Base-by-base conservation (phyloP, 2,797 vertebrate genomes). In the Naso thynnoides region DNA sequence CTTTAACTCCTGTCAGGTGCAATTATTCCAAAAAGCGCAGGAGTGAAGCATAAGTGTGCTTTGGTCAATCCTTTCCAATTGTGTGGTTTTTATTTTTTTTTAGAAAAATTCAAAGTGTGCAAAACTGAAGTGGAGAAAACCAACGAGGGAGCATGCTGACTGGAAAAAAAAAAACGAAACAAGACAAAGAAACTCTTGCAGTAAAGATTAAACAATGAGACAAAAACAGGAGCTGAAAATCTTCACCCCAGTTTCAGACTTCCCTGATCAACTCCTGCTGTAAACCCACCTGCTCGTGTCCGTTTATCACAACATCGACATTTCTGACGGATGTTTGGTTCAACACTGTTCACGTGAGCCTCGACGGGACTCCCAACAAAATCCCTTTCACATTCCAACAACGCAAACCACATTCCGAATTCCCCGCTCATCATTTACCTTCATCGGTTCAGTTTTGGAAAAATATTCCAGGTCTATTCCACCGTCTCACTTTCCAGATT, bases 31-130 rank as follows among this genome's bases (percentile, higher is more conserved):
- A 13, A 31, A 3, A 29, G 10, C 55, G 10, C 19, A 1, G 9
- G 45, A 69, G 73, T 54, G 54, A 72, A 76, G 75, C 41, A 48
- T 36, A 36, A 63, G 53, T 57, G 74, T 54, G 80, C 86, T 79
- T 42, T 3, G 54, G 74, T 75, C 54, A 23, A 75, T 78, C 75
- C 61, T 49, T 45, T 39, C 42, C 5, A 36, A 6, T 26, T 45
- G n/a, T n/a, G n/a, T n/a, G n/a, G n/a, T n/a, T 0, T 33, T 36
- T 14, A 39, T 16, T 0, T 3, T 55, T 36, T 33, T 13, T 33
- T 13, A 33, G 3, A 18, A 47, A 5, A 49, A 71, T 76, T 62
- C 38, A 58, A 72, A 59, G 42, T 60, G 50, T 45, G 64, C 47
- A 66, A 70, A 77, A 41, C 24, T 6, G 14, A 74, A 81, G 38